Evolutionary conservation across 2,888 invertebrate genomes (phyloP).

Genomic region (Sphecodes monilicornis): DNA sequence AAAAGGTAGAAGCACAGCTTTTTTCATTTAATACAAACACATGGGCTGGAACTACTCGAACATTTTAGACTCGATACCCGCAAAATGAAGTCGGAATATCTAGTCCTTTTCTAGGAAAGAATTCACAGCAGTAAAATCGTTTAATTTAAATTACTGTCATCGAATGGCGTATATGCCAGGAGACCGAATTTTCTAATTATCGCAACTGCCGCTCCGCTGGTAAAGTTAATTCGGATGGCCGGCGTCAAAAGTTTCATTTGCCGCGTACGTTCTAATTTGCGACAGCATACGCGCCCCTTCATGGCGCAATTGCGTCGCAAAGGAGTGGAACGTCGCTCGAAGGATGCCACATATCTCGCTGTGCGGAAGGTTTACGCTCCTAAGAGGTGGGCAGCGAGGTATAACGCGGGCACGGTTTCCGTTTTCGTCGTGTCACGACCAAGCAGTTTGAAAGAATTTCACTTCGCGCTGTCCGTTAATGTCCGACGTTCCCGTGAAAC

Average conservation of each 20-base stretch:
- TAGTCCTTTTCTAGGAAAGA: background rate
- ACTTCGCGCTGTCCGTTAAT: slow-evolving; percentile 18
- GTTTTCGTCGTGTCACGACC: slow-evolving; percentile 14
- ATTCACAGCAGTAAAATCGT: background rate
- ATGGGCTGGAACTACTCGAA: too few relatives aligned
- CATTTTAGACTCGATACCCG: background rate
- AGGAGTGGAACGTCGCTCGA: background rate
- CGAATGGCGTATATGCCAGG: background rate
- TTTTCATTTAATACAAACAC: too few relatives aligned
- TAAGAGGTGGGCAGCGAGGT: background rate
- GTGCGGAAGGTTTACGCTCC: slow-evolving; percentile 26
- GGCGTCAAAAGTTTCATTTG: slow-evolving; percentile 15
- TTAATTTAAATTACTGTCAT: background rate
- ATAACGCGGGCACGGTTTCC: slow-evolving; percentile 29
- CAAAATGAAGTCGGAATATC: background rate
- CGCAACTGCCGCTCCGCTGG: background rate
- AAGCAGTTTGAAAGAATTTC: slow-evolving; percentile 38
- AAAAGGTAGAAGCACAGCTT: too few relatives aligned
- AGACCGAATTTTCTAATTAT: background rate
- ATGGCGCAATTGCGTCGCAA: slow-evolving; percentile 23
- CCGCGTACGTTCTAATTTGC: slow-evolving; percentile 21
- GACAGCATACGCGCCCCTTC: slow-evolving; percentile 12
- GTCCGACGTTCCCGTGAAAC: background rate
- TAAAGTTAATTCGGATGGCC: background rate
- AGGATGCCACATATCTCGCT: slow-evolving; percentile 2